Base-by-base conservation (phyloP, 53 echinoderm and acorn worm species). In the Temnopleurus reevesii region DNA sequence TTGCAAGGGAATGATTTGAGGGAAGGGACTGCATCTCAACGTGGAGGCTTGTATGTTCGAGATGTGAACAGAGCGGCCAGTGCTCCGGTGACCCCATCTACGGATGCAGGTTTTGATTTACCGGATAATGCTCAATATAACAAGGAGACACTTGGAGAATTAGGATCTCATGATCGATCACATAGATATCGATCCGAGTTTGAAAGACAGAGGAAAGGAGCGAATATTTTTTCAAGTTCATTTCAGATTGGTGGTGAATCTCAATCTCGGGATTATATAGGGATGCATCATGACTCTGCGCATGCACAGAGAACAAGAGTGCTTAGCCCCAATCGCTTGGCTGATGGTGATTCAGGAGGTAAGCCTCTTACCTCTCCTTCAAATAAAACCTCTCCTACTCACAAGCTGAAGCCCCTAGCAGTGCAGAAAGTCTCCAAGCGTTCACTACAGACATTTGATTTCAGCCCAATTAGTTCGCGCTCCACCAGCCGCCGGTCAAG, bases 401-500 rank as follows among this genome's bases (percentile, higher is more conserved):
- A 45, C 17, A 64, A 87, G 53, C 76, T 95, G 24, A 97, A 97
- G 91, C 97, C 97, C 27, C 59, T 97, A 61, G 94, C 95, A 54
- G 94, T 97, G 41, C 86, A 92, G 47, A 95, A 95, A 86, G 95
- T 95, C 77, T 89, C 97, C 12, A 97, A 94, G 90, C 95, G 94
- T 49, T 93, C 89, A 77, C 89, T 97, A 15, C 90, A 95, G 91
- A 94, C 97, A 35, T 97, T 97, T 95, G 97, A 97, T 47, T 76
- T 97, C 38, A 97, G 95, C 55, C 97, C 97, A 5, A 91, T 92
- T 9, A 97, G 94, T 89, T 97, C 97, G 21, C 90, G 94, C 45
- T 93, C 95, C 23, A 94, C 97, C 13, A 97, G 97, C 86, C 90
- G 97, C 26, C 91, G 97, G 59, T 97, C 97, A 59, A 97, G 97